phyloP scores from a whole-genome alignment of 2,113 vertebrate genomes.

The Chelonoidis abingdonii region DNA sequence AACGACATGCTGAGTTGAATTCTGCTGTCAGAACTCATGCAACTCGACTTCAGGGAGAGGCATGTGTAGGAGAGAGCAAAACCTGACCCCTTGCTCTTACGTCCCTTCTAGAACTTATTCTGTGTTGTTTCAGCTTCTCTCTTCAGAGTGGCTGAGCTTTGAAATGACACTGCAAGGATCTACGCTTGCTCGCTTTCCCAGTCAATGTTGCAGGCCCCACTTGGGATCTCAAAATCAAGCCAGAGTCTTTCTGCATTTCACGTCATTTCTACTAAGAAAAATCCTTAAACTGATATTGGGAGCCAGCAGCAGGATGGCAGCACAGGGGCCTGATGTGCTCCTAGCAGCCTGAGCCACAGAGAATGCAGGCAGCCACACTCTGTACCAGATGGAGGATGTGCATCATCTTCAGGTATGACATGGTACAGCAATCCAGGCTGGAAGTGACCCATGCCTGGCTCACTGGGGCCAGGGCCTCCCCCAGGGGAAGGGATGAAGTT shows the following conservation, averaged over 20 bases:
- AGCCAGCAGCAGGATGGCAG: neutral
- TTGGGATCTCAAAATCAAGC: neutral
- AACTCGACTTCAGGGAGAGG: neutral
- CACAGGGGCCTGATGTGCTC: neutral
- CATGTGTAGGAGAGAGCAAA: neutral
- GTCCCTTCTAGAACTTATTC: neutral
- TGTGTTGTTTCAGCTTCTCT: neutral
- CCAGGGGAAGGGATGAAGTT: neutral
- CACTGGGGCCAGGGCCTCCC: neutral
- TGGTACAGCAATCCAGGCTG: neutral
- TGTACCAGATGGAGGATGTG: neutral
- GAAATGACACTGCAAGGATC: neutral
- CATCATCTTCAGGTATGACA: neutral
- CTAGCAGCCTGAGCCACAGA: neutral
- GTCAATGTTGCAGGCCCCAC: neutral
- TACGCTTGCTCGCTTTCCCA: conserved; percentile 4
- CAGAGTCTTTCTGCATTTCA: conserved; percentile 1
- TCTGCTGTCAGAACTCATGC: neutral
- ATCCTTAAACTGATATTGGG: neutral
- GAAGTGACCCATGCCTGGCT: neutral
- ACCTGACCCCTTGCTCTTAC: neutral
- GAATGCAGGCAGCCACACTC: neutral
- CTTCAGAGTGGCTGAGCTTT: neutral
- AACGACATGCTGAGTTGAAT: neutral
- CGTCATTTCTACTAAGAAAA: neutral